Evolutionary conservation across 2,888 invertebrate genomes (phyloP), one percentile per base, ranked within the genome.

Genomic region (Aporophyla lueneburgensis): DNA sequence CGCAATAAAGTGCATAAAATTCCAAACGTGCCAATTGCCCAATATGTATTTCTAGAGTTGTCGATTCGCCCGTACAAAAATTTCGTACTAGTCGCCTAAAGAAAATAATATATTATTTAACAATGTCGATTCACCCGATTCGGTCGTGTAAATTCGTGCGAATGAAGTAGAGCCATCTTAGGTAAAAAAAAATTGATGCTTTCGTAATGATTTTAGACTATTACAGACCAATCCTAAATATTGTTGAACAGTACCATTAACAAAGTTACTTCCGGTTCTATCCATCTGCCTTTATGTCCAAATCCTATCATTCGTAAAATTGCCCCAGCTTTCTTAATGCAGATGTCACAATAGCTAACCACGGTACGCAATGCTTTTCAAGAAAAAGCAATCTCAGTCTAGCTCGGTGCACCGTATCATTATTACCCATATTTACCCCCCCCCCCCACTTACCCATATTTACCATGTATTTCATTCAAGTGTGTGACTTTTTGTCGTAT

Each of bases 401-500:
- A 46, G 43, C 43, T 81, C 72, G 16, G 68, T 59, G 49, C 56
- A 76, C 65, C 71, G 77, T 81, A 77, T 69, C 78, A 74, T 81
- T 85, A 80, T 73, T 63, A 84, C 33, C 84, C 84, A 71, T 68
- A 79, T 84, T 78, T 86, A 88, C 83, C 83, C 33, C 78, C 61
- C 33, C 83, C 83, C 33, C 78, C 61, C 33, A 53, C 61, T 74
- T 75, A 82, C 61, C 75, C 75, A 71, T 68, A 71, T 84, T 79
- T 86, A 88, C 84, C 84, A 81, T 81, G 85, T 87, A 86, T 89
- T 88, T 88, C 89, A 91, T 91, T 91, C 88, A 90, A 78, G 80
- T 74, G 81, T 84, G 84, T 75, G 83, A 85, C 76, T 81, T 84
- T 82, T 93, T 93, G 93, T 93, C 88, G 78, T 87, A 87, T 85